These are phyloP conservation scores for Spodoptera littoralis DNA, from an alignment of 2,888 invertebrate species.

Conservation along the genomic window DNA sequence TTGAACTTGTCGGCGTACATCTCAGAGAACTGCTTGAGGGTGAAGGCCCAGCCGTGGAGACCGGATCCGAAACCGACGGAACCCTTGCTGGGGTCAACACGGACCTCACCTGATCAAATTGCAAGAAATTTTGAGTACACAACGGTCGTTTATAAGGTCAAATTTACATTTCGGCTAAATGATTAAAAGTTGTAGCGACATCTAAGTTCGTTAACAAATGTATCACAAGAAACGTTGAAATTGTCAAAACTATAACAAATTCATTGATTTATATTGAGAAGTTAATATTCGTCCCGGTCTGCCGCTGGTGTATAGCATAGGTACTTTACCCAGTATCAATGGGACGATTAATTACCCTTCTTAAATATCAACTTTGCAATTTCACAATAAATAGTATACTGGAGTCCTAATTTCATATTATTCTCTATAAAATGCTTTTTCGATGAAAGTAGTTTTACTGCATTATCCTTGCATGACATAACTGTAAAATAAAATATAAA, in stretches of 20 bases:
- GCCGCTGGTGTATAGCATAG: slow-evolving; percentile 82
- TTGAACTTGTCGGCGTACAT: slow-evolving; percentile 99
- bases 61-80: slow-evolving; percentile 99
- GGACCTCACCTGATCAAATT: slow-evolving; percentile 92
- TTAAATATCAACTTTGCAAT: too few species aligned
- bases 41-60: slow-evolving; percentile 99
- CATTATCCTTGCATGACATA: too few species aligned
- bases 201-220: slow-evolving; percentile 46
- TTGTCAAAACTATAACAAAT: slow-evolving; percentile 62
- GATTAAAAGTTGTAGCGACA: too few species aligned
- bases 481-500: background rate
- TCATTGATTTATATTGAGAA: slow-evolving; percentile 71
- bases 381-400: too few species aligned
- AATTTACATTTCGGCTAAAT: too few species aligned
- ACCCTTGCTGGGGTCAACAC: slow-evolving; percentile 99
- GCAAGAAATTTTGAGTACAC: background rate
- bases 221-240: slow-evolving; percentile 74
- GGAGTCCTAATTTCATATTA: too few species aligned
- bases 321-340: slow-evolving; percentile 82
- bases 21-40: slow-evolving; percentile 99
- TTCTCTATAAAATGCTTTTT: too few species aligned
- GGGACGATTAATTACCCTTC: slow-evolving; percentile 68
- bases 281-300: slow-evolving; percentile 81
- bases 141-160: too few species aligned
- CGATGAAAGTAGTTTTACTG: too few species aligned